Evolutionary conservation across 2,797 vertebrate genomes (phyloP), one percentile per base, ranked within the genome.

Genomic region (Vultur gryphus): DNA sequence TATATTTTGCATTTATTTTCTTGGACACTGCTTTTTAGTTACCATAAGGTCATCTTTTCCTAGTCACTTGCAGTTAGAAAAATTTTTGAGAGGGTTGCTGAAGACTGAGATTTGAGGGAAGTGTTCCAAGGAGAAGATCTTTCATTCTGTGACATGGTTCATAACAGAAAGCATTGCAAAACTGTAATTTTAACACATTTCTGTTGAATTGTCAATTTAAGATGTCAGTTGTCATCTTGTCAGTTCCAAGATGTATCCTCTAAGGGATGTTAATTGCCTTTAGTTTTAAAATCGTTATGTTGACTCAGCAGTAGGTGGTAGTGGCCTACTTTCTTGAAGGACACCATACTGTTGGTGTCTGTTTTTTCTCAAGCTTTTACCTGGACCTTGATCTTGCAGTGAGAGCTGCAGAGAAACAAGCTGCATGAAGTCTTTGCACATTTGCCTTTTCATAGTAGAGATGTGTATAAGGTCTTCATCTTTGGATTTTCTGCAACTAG

Each of bases 301-400:
- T 87, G 75, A 65, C 67, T 77, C 79, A 67, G 93, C 72, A 76
- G 92, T 81, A 87, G 91, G 87, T 95, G 91, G 65, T 80, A 80
- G 44, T 61, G 65, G 72, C 84, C 84, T 84, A 5, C 41, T 89
- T 93, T 81, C 46, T 66, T 61, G 57, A 87, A 89, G 94, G 76
- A 70, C 61, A 44, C n/a, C n/a, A 24, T 64, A 31, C 24, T 71
- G 67, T 44, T 52, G 84, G 64, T 79, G 55, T 58, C 49, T 64
- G 29, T 8, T 87, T 52, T 65, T 89, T 52, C 17, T 75, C 51
- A 41, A 25, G 54, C 41, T 73, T 92, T 43, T 77, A 49, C 79
- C 35, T 81, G 41, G 35, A 44, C 66, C 37, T 87, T 89, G 66
- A 59, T 94, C 70, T 86, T 84, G 29, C 84, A 62, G 18, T 28